Percentiles rank a stretch among this genome's conserved stretches.
These are phyloP conservation scores for Diachasmimorpha longicaudata DNA, from an alignment of 1,140 invertebrate species.

Conservation along the genomic window DNA sequence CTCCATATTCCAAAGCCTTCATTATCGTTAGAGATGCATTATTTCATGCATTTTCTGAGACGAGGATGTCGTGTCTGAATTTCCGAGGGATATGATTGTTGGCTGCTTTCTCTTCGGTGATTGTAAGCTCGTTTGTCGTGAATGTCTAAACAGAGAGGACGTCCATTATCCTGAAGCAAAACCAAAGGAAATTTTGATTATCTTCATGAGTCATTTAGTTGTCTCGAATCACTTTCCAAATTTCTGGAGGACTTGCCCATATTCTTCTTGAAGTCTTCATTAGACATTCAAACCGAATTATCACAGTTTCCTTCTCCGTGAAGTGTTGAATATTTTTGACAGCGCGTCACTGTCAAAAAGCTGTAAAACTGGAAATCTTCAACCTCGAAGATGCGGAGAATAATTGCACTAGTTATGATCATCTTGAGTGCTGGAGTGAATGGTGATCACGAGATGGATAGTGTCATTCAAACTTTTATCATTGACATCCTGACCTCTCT, in stretches of 20 bases:
- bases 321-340: too few species aligned
- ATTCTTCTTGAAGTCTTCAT: too few species aligned
- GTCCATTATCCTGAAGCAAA: too few species aligned
- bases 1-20: not conserved
- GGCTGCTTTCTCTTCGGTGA: not conserved
- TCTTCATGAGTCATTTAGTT: too few species aligned
- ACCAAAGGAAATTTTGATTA: too few species aligned
- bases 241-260: too few species aligned
- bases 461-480: slow-evolving; percentile 25
- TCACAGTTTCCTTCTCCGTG: too few species aligned
- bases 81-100: not conserved
- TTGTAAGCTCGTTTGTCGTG: not conserved
- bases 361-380: too few species aligned
- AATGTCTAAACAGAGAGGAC: not conserved
- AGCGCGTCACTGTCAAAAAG: too few species aligned
- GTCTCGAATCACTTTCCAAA: too few species aligned
- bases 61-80: not conserved
- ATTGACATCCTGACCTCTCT: slow-evolving; percentile 24
- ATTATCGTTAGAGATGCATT: not conserved
- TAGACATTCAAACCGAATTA: too few species aligned
- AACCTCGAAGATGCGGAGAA: not conserved
- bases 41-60: not conserved
- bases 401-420: not conserved
- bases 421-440: not conserved
- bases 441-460: slow-evolving; percentile 17